Base-by-base conservation (phyloP, 64 coral and sea anemone species). In the Pocillopora damicornis region DNA sequence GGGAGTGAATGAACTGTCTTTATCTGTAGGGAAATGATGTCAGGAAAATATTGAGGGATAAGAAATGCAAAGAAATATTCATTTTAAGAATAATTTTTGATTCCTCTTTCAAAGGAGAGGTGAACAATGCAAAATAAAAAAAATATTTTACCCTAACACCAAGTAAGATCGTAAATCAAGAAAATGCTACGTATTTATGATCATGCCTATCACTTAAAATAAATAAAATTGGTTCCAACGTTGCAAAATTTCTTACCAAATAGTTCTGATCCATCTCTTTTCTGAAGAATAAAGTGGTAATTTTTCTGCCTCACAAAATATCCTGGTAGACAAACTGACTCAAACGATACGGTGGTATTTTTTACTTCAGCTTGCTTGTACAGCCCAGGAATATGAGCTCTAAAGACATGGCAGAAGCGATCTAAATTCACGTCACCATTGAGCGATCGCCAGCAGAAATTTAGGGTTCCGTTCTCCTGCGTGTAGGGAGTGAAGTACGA, bases 401-500 rank as follows among this genome's bases (percentile, higher is more conserved):
- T 93, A 56, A 93, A 93, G 18, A 61, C 83, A 14, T 93, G 92
- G 35, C 92, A 93, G 2, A 75, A 79, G 17, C 66, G 63, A 71
- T 11, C 67, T 23, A 71, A 23, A 25, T 71, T 71, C 8, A 85
- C 10, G 1, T 85, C 1, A 58, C 81, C 81, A 72, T 34, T 59
- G 11, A 10, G 0, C 20, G 81, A 67, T 66, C 38, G 67, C 81
- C 81, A 85, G 65, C 81, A 85, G 22, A 72, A 36, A n/a, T 85
- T 85, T 3, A 71, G 67, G 25, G 18, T 71, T 2, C 67, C 22
- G n/a, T 71, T 71, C 67, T 71, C 67, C 67, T 71, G 67, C 12
- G 67, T 23, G 1, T 71, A 71, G 8, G 67, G 67, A n/a, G 25
- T 71, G 25, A 25, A 20, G 20, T 23, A 71, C n/a, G 67, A 71